These are phyloP conservation scores for Strigamia crassipes DNA, from an alignment of 2,888 invertebrate species.

Conservation along the genomic window DNA sequence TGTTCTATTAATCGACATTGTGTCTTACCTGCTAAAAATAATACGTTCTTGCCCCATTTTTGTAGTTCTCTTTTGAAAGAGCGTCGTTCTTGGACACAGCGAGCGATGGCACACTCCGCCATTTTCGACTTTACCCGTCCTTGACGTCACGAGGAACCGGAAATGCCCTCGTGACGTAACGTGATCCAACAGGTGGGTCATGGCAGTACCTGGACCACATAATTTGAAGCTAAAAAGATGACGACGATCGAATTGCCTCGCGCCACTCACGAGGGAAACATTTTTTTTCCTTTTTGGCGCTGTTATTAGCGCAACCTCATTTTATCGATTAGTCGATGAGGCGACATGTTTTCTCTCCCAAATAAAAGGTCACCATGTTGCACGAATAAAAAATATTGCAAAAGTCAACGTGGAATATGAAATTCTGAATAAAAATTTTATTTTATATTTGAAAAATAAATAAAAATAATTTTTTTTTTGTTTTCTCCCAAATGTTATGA, in stretches of 20 bases:
- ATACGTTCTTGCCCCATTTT: slow-evolving; percentile 59
- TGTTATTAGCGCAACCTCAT: slow-evolving; percentile 35
- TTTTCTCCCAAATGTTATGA: not conserved
- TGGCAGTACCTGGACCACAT: slow-evolving; percentile 46
- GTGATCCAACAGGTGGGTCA: slow-evolving; percentile 48
- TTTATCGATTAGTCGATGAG: slow-evolving; percentile 38
- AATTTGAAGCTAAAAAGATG: slow-evolving; percentile 42
- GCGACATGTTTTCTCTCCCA: slow-evolving; percentile 36
- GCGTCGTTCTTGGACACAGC: slow-evolving; percentile 51
- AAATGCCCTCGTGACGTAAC: slow-evolving; percentile 48
- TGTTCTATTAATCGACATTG: not conserved
- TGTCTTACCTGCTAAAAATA: slow-evolving; percentile 52
- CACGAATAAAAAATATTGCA: not conserved
- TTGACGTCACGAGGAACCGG: slow-evolving; percentile 48
- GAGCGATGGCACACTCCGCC: slow-evolving; percentile 51
- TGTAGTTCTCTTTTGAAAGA: slow-evolving; percentile 59
- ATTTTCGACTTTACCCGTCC: slow-evolving; percentile 50
- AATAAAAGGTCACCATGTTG: slow-evolving; percentile 28
- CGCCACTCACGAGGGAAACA: slow-evolving; percentile 8
- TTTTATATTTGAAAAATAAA: not conserved
- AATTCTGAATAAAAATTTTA: not conserved
- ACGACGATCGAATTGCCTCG: slow-evolving; percentile 39
- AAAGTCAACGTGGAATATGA: not conserved
- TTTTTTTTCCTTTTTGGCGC: slow-evolving; percentile 36
- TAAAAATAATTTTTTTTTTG: not conserved